Conservation (phyloP, 2,888 invertebrate genomes). For the Phengaris arion region DNA sequence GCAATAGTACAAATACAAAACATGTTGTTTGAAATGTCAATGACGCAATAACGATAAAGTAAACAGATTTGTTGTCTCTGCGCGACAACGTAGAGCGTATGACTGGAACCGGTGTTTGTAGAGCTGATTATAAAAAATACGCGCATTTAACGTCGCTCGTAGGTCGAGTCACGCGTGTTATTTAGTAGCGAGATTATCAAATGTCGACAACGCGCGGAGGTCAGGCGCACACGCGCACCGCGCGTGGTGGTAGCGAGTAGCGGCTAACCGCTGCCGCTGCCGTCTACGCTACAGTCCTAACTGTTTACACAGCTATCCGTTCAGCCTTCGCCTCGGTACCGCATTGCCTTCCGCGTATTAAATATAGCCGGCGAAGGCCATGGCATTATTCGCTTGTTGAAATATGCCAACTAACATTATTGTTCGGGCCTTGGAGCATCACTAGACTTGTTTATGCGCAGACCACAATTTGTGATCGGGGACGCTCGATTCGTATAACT, state of each 20-base stretch:
- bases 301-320: constrained; percentile 66
- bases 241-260: constrained; percentile 42
- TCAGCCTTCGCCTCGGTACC: constrained; percentile 60
- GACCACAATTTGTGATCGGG: constrained; percentile 35
- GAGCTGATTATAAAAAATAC: constrained; percentile 11
- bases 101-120: not conserved
- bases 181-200: constrained; percentile 13
- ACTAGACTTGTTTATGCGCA: constrained; percentile 36
- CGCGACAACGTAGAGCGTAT: not conserved
- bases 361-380: constrained; percentile 75
- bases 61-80: not conserved
- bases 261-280: constrained; percentile 38
- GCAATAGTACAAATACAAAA: not conserved
- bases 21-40: constrained; percentile 29
- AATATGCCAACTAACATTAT: constrained; percentile 46
- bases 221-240: constrained; percentile 44
- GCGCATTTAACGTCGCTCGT: constrained; percentile 19
- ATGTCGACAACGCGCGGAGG: constrained; percentile 42
- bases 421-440: constrained; percentile 58
- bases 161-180: not conserved
- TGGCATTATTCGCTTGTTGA: constrained; percentile 56
- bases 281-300: constrained; percentile 46
- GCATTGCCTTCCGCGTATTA: constrained; percentile 74
- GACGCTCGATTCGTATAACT: constrained; percentile 25
- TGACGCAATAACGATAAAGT: constrained; percentile 33